A percentile compares a stretch with the other conserved stretches of the same genome.
Evolutionary conservation across 2,888 invertebrate species (phyloP).

Genomic region (Trissoscelio sp.): DNA sequence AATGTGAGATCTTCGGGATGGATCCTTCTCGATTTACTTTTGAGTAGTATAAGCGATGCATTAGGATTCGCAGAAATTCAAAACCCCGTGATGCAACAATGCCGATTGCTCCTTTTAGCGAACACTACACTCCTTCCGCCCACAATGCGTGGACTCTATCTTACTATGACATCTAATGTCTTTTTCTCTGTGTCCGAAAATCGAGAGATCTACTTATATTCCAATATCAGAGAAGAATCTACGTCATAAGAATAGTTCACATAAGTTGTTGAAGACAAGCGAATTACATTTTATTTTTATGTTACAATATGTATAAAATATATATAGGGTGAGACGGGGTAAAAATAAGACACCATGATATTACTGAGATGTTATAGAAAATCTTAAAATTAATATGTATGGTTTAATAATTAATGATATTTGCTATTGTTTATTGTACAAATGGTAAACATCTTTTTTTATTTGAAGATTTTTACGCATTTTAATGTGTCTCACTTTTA

Average conservation of each 20-base stretch:
- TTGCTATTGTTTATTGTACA: too few species aligned
- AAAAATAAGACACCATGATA: too few species aligned
- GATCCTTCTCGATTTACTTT: conserved; percentile 81
- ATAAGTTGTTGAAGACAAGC: too few species aligned
- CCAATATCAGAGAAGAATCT: conserved; percentile 38
- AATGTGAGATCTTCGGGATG: conserved; percentile 43
- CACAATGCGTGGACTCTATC: conserved; percentile 77
- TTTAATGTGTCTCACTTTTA: too few species aligned
- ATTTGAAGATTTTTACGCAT: too few species aligned
- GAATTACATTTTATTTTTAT: too few species aligned
- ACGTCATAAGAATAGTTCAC: conserved; percentile 51
- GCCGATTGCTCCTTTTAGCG: conserved; percentile 76
- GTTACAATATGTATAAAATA: too few species aligned
- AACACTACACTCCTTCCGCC: conserved; percentile 77
- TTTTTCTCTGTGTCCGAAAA: conserved; percentile 62
- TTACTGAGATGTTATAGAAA: too few species aligned
- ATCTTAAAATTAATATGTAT: too few species aligned
- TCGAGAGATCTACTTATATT: conserved; percentile 45
- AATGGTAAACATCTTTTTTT: too few species aligned
- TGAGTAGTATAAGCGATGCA: conserved; percentile 72
- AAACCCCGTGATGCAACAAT: conserved; percentile 81
- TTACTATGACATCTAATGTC: conserved; percentile 73
- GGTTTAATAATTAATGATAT: too few species aligned
- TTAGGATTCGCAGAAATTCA: conserved; percentile 79
- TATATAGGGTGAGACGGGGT: too few species aligned